phyloP scores from a whole-genome alignment of 2,113 vertebrate species.

The Actenoides hombroni region DNA sequence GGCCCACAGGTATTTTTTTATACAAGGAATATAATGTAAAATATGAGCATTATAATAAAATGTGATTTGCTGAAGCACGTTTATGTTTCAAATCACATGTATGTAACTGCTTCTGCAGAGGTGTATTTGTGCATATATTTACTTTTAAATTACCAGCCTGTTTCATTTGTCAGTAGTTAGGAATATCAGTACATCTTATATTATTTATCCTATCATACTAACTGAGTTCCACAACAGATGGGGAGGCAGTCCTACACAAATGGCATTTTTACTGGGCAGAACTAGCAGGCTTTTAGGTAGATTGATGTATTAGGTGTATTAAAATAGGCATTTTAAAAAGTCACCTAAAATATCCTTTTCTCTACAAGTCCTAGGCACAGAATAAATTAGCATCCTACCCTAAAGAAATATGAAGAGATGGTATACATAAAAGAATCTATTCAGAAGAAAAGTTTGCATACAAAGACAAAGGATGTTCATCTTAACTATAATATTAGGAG shows the following conservation, averaged over 20 bases:
- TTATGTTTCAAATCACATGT: neutral
- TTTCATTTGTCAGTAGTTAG: neutral
- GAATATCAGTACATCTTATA: neutral
- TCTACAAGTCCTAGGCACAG: neutral
- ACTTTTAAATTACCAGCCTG: neutral
- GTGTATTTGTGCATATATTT: neutral
- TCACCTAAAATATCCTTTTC: neutral
- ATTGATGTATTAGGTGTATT: neutral
- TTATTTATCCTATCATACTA: constrained; percentile 18
- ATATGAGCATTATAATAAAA: neutral
- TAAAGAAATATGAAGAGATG: neutral
- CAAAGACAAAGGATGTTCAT: neutral
- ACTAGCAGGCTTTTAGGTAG: neutral
- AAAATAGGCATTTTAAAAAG: neutral
- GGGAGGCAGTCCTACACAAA: neutral
- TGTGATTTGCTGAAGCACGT: neutral
- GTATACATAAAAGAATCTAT: neutral
- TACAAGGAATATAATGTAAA: neutral
- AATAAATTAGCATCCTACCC: neutral
- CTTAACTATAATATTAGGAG: neutral
- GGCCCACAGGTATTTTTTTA: neutral
- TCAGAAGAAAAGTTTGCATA: neutral
- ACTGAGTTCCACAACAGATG: neutral
- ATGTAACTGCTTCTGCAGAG: neutral
- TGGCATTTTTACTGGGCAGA: neutral